phyloP scores from a whole-genome alignment of 2,113 vertebrate species.

The Hiodon tergisus region DNA sequence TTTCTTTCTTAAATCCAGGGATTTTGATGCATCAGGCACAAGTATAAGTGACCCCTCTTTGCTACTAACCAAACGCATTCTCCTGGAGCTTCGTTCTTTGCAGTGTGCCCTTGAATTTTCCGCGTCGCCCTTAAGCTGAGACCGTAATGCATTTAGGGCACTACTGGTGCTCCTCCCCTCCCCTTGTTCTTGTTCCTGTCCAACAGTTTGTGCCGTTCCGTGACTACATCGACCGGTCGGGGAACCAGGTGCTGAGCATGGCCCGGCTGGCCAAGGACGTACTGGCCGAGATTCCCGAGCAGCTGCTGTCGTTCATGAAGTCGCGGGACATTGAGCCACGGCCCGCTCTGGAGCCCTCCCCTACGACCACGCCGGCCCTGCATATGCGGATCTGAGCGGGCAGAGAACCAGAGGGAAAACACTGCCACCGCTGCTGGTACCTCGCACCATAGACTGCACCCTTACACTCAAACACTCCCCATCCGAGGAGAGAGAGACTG shows the following conservation, averaged over 20 bases:
- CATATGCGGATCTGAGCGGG: slow-evolving; percentile 15
- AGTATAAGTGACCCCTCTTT: not conserved
- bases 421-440: not conserved
- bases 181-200: not conserved
- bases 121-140: not conserved
- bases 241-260: slow-evolving; percentile 96
- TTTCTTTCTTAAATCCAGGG: not conserved
- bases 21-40: not conserved
- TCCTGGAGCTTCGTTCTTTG: not conserved
- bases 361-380: slow-evolving; percentile 38
- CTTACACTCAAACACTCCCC: not conserved
- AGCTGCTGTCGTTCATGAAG: slow-evolving; percentile 95
- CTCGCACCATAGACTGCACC: not conserved
- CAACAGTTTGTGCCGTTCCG: slow-evolving; percentile 91
- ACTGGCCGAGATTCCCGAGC: slow-evolving; percentile 89
- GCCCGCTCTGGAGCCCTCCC: slow-evolving; percentile 46
- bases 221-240: slow-evolving; percentile 88
- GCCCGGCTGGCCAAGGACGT: slow-evolving; percentile 92
- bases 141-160: not conserved
- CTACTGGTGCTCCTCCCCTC: not conserved
- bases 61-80: too few species aligned
- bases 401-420: not conserved
- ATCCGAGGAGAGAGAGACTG: not conserved
- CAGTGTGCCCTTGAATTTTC: not conserved
- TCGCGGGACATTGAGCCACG: slow-evolving; percentile 79